Percentiles rank a stretch among this genome's conserved stretches.
Conservation (phyloP, 1,140 invertebrate genomes). For the Nymphalis io region DNA sequence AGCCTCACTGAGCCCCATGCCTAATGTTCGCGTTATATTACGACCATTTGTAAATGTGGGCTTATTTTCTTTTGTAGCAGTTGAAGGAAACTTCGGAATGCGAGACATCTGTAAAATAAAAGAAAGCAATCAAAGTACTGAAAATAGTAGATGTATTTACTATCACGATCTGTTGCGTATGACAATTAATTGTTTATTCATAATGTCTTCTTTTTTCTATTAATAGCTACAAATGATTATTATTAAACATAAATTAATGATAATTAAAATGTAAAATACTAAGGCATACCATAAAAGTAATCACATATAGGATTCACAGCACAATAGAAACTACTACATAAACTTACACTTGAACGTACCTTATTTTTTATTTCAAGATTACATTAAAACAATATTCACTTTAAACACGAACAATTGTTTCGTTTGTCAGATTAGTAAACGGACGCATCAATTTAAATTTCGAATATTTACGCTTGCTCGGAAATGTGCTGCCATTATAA, state of each 20-base stretch:
- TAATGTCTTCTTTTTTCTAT: too few relatives aligned
- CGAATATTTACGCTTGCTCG: conserved; percentile 50
- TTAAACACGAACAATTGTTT: conserved; percentile 34
- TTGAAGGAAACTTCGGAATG: conserved; percentile 65
- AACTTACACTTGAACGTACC: background rate
- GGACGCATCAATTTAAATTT: conserved; percentile 65
- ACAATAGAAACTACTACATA: background rate
- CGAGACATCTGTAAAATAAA: conserved; percentile 69
- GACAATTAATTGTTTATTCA: too few relatives aligned
- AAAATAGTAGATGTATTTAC: background rate
- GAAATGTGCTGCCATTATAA: conserved; percentile 37
- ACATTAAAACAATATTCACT: conserved; percentile 18
- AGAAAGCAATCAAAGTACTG: background rate
- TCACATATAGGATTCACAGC: background rate
- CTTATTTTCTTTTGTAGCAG: conserved; percentile 65
- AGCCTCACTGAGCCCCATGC: conserved; percentile 61
- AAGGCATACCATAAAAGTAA: too few relatives aligned
- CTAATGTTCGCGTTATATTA: conserved; percentile 54
- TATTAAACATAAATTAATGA: background rate
- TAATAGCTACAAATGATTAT: background rate
- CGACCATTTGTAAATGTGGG: conserved; percentile 52
- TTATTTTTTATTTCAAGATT: conserved; percentile 13
- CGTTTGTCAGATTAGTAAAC: conserved; percentile 54
- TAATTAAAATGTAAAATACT: background rate
- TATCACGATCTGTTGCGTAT: background rate